Base-by-base conservation (phyloP, 2,113 vertebrate genomes). In the Ochotona princeps region DNA sequence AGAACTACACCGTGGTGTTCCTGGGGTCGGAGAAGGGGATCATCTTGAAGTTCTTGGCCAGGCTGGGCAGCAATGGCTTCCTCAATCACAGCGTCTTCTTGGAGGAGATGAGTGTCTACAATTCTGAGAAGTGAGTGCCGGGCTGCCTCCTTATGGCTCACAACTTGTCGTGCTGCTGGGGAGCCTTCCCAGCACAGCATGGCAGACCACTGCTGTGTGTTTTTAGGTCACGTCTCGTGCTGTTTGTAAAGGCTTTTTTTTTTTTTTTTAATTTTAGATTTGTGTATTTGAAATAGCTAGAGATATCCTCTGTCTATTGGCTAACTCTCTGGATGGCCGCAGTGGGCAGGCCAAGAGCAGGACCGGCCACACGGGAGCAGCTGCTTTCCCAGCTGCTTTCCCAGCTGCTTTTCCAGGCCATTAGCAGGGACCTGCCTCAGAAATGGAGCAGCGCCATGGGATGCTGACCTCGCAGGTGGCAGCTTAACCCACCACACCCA, bases 1-100 rank as follows among this genome's bases (percentile, higher is more conserved):
- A 98, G 94, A 99, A 99, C 97, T 98, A 99, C 96, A 99, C 99
- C 0, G 99, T 99, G 79, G 99, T 99, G 97, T 99, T 99, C 97
- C 97, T 99, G 97, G 99, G 99, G 83, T 99, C 99, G 0, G 99
- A 99, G 97, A 99, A 99, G 94, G 99, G 99, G 95, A 99, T 99
- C 97, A 98, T 99, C 96, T 98, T 99, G 96, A 99, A 99, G 97
- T 99, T 99, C 96, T 98, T 99, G 98, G 99, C 99, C 96, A 98
- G 98, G 95, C 98, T 98, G 97, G 98, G 98, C 97, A 99, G 97
- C 97, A 99, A 97, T 28, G 99, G 99, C 96, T 98, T 99, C 96
- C 98, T 99, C 93, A 99, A 99, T 88, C 99, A 99, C 95, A 99
- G 99, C 97, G 98, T 99, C 97, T 99, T 99, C 96, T 98, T 99